A percentile compares a stretch with the other conserved stretches of the same genome.
Conservation (phyloP, 30 jellyfish, hydroid and myxozoan species). For the Rhopilema esculentum region DNA sequence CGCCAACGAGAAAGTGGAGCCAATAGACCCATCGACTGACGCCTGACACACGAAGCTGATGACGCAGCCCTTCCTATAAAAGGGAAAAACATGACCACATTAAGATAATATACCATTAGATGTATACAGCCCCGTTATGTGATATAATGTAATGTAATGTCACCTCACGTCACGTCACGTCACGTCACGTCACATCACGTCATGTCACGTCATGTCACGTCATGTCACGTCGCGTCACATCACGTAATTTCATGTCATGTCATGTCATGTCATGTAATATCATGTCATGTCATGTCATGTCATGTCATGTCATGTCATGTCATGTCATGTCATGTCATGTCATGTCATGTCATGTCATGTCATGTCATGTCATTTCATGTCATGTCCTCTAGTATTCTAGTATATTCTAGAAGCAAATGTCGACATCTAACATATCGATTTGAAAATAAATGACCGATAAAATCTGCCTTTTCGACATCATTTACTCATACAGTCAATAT, state of each 20-base stretch:
- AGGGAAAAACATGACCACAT: not conserved
- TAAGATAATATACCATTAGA: not conserved
- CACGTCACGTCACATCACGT: not conserved
- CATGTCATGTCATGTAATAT: not conserved
- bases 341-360: not conserved
- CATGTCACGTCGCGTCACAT: not conserved
- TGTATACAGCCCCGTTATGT: too few species aligned
- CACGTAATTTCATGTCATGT: not conserved
- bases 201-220: not conserved
- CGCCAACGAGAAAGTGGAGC: conserved; percentile 78
- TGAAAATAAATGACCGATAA: too few species aligned
- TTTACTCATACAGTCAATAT: too few species aligned
- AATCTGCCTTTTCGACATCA: too few species aligned
- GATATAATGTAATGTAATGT: not conserved
- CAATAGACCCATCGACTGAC: conserved; percentile 80
- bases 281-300: not conserved
- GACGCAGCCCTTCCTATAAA: conserved; percentile 86
- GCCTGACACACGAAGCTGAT: conserved; percentile 87
- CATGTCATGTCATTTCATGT: not conserved
- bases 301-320: not conserved
- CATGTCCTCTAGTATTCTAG: too few species aligned
- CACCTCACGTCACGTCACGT: not conserved
- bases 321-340: not conserved
- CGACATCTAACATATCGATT: too few species aligned
- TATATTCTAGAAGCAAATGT: too few species aligned